These are phyloP conservation scores for Trichomycterus rosablanca DNA, from an alignment of 2,113 vertebrate species.

Conservation along the genomic window DNA sequence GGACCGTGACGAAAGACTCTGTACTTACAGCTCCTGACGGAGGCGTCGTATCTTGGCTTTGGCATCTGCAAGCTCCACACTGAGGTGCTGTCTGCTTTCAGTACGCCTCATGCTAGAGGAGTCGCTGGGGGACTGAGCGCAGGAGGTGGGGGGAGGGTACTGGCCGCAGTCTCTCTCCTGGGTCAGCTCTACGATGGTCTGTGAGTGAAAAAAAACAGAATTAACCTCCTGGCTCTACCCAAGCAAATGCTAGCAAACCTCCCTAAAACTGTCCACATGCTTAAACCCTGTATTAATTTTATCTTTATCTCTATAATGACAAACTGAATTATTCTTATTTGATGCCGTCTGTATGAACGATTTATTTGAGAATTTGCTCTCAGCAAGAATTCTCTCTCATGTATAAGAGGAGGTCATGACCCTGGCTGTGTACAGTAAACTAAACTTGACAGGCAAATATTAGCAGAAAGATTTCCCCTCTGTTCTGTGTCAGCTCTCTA, in stretches of 20 bases:
- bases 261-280: too few species aligned
- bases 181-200: slow-evolving; percentile 90
- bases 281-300: too few species aligned
- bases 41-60: slow-evolving; percentile 94
- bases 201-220: slow-evolving; percentile 22
- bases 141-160: slow-evolving; percentile 73
- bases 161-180: slow-evolving; percentile 93
- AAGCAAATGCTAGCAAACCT: too few species aligned
- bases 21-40: slow-evolving; percentile 94
- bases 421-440: not conserved
- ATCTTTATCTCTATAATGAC: too few species aligned
- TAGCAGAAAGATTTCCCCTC: not conserved
- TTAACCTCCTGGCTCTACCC: not conserved
- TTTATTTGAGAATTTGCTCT: too few species aligned
- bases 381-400: too few species aligned
- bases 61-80: slow-evolving; percentile 93
- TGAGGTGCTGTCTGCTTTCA: slow-evolving; percentile 92
- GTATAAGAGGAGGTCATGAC: too few species aligned
- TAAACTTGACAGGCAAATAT: not conserved
- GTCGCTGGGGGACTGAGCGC: slow-evolving; percentile 79
- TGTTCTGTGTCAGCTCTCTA: not conserved
- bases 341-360: too few species aligned
- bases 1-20: too few species aligned
- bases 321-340: too few species aligned
- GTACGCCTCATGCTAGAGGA: slow-evolving; percentile 93